Conservation (phyloP, 2,113 vertebrate species). For the Syrrhaptes paradoxus region DNA sequence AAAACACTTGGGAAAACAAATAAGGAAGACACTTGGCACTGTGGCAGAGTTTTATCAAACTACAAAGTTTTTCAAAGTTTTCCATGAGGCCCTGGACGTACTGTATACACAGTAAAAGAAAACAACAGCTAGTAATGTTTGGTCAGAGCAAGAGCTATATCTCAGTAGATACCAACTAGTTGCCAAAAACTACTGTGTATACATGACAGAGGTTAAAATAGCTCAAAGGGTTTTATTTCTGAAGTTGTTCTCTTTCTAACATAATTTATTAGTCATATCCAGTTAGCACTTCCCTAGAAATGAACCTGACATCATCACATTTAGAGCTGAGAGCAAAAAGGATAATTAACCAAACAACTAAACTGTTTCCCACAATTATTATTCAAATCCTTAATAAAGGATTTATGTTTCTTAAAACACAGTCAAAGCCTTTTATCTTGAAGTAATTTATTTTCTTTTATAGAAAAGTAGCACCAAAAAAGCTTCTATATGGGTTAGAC, state of each 20-base stretch:
- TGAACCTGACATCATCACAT: conserved; percentile 18
- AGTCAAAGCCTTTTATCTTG: conserved; percentile 33
- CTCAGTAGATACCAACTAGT: not conserved
- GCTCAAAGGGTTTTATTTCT: conserved; percentile 36
- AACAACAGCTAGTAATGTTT: not conserved
- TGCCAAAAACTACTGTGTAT: conserved; percentile 30
- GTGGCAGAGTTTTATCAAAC: not conserved
- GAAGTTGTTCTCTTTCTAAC: conserved; percentile 40
- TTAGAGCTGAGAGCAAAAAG: conserved; percentile 12
- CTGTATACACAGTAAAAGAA: not conserved
- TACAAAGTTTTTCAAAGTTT: not conserved
- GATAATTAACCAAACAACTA: conserved; percentile 43
- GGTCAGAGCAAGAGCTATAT: not conserved
- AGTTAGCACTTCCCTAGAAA: conserved; percentile 43
- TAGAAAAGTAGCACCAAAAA: not conserved
- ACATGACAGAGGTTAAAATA: conserved; percentile 60
- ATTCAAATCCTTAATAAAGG: conserved; percentile 48
- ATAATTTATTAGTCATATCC: conserved; percentile 52
- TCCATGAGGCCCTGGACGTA: not conserved
- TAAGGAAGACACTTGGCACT: not conserved
- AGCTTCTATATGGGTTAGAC: not conserved
- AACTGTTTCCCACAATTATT: conserved; percentile 57
- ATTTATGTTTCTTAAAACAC: conserved; percentile 19
- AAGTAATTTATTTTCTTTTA: not conserved
- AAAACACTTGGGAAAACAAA: not conserved